Evolutionary conservation across 2,797 vertebrate species (phyloP), one percentile per base, ranked within the genome.

Genomic region (Rhodeus uyekii): DNA sequence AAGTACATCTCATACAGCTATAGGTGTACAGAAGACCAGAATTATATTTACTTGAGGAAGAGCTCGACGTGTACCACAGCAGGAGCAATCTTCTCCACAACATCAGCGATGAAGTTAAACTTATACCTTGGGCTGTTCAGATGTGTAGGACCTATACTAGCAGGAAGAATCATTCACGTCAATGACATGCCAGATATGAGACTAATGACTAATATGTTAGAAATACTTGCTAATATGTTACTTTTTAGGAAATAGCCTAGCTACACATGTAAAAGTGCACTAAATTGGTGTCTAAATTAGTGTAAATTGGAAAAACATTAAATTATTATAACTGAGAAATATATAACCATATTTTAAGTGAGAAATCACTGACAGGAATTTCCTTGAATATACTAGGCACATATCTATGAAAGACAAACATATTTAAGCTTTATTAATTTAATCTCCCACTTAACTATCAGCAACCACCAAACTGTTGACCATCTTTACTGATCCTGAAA

Each of bases 41-140:
- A n/a, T 2, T 13, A 9, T 63, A 38, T 50, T 50, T 94, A 98
- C 97, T 96, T 97, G 88, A 98, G 92, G 86, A 96, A 98, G 50
- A 98, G 96, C 87, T 99, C 97, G 3, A 98, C 96, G 88, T 98
- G 97, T 22, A 97, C 97, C 87, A 99, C 97, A 3, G 97, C 96
- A 0, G 97, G 97, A 0, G 96, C 96, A 3, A 98, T 99, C 91
- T 97, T 98, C 91, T 98, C 97, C 88, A 99, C 97, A 85, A 99
- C 97, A 38, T 99, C 97, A 0, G 97, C 97, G 0, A 99, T 99
- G 92, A 99, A 99, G 94, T 99, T 99, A 92, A 97, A 99, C 92
- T 97, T 98, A 92, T 96, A 97, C 76, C 97, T 92, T 0, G 96
- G 96, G 86, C 97, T 99, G 93, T 86, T 92, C 82, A 90, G 91